A percentile compares a stretch with the other conserved stretches of the same genome.
These are phyloP conservation scores for Parelbella ahira DNA, from an alignment of 2,888 invertebrate species.

Conservation along the genomic window DNA sequence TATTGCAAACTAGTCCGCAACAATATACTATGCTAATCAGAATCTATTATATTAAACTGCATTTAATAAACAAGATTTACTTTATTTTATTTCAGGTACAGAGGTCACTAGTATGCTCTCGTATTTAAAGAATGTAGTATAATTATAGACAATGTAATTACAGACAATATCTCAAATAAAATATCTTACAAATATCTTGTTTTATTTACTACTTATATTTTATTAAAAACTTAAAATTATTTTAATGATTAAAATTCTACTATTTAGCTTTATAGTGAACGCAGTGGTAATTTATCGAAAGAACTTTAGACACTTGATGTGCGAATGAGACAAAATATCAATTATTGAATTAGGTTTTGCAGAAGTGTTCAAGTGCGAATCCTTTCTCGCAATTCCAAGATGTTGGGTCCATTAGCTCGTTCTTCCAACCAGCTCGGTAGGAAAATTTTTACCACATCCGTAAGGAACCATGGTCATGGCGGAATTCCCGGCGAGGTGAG, in stretches of 20 bases:
- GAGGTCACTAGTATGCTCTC: not conserved
- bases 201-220: not conserved
- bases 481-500: conserved; percentile 73
- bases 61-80: too few species aligned
- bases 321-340: conserved; percentile 1
- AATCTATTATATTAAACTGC: too few species aligned
- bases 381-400: conserved; percentile 41
- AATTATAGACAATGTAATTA: too few species aligned
- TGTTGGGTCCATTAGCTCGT: conserved; percentile 64
- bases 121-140: conserved; percentile 4
- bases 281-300: conserved; percentile 26
- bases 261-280: conserved; percentile 17
- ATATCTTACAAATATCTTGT: not conserved
- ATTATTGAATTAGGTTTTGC: conserved; percentile 10
- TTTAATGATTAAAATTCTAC: conserved; percentile 19
- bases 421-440: conserved; percentile 62
- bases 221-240: too few species aligned
- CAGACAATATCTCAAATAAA: conserved; percentile 19
- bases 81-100: conserved; percentile 8
- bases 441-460: conserved; percentile 64
- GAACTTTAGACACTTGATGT: conserved; percentile 24
- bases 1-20: too few species aligned
- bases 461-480: conserved; percentile 66
- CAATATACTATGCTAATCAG: too few species aligned
- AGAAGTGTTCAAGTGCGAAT: not conserved